A percentile compares a stretch with the other conserved stretches of the same genome.
These are phyloP conservation scores for Bradysia coprophila DNA, from an alignment of 1,140 invertebrate genomes.

Conservation along the genomic window DNA sequence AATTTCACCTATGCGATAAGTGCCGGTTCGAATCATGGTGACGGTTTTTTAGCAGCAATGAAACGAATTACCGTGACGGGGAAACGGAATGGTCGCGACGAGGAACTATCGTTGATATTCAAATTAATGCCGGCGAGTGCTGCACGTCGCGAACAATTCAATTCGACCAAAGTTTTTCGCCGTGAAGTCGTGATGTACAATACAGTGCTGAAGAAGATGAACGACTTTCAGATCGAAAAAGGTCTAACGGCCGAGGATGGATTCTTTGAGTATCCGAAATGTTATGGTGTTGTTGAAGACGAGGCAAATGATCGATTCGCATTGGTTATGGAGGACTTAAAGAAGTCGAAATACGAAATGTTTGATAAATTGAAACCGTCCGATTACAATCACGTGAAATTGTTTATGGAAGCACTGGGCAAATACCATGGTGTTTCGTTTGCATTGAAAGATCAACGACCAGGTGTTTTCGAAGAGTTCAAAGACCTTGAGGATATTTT, in stretches of 20 bases:
- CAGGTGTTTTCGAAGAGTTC: not conserved
- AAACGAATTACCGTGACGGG: not conserved
- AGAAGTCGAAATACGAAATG: not conserved
- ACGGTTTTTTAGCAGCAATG: not conserved
- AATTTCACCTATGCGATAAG: not conserved
- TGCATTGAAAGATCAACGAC: not conserved
- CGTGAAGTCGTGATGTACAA: too few species aligned
- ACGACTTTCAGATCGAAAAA: not conserved
- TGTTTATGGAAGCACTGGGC: not conserved
- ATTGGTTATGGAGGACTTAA: conserved; percentile 1
- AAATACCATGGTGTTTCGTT: conserved; percentile 2
- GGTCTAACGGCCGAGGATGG: not conserved
- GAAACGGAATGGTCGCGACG: not conserved
- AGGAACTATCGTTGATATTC: not conserved
- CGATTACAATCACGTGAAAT: not conserved
- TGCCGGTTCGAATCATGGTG: too few species aligned
- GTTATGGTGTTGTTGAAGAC: not conserved
- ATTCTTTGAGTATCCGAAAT: conserved; percentile 3
- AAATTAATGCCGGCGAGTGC: not conserved
- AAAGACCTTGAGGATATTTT: not conserved
- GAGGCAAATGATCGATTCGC: not conserved
- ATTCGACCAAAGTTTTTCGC: not conserved
- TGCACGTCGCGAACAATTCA: not conserved
- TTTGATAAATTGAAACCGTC: not conserved
- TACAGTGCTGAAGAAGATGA: not conserved